Evolutionary conservation across 2,888 invertebrate species (phyloP).

Genomic region (Thelaira solivaga): DNA sequence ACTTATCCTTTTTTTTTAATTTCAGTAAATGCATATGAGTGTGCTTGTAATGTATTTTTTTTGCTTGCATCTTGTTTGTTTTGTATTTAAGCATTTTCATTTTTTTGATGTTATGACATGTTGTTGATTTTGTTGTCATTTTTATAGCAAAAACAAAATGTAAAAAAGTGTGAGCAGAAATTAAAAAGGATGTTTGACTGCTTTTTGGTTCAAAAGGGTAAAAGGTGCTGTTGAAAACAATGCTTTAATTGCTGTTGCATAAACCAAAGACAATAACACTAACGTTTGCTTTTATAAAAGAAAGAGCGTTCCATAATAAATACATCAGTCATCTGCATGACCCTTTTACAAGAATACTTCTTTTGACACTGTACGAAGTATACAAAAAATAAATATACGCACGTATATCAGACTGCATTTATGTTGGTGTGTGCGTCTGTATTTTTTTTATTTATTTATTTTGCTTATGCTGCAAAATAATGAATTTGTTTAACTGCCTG

Average conservation of each 20-base stretch:
- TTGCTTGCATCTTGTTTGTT: conserved; percentile 17
- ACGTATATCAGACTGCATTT: neutral
- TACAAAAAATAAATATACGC: too few relatives aligned
- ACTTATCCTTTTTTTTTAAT: conserved; percentile 1
- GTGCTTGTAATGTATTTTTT: neutral
- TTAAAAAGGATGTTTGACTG: neutral
- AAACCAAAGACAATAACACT: conserved; percentile 26
- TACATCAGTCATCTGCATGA: conserved; percentile 51
- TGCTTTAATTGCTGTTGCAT: conserved; percentile 48
- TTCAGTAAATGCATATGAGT: neutral
- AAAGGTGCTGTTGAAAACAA: conserved; percentile 45
- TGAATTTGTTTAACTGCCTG: conserved; percentile 53
- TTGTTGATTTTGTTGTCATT: conserved; percentile 46
- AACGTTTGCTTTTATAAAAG: neutral
- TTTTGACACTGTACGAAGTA: neutral
- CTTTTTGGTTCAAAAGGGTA: neutral
- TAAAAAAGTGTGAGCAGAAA: neutral
- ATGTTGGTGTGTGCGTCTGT: neutral
- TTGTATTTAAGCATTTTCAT: conserved; percentile 20
- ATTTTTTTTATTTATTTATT: neutral
- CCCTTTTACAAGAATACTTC: conserved; percentile 16
- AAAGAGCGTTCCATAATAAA: conserved; percentile 35
- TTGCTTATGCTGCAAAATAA: conserved; percentile 57
- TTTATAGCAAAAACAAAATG: neutral
- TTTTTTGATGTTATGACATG: conserved; percentile 40